Evolutionary conservation across 2,888 invertebrate species (phyloP).

Genomic region (Sussaba pulchella): DNA sequence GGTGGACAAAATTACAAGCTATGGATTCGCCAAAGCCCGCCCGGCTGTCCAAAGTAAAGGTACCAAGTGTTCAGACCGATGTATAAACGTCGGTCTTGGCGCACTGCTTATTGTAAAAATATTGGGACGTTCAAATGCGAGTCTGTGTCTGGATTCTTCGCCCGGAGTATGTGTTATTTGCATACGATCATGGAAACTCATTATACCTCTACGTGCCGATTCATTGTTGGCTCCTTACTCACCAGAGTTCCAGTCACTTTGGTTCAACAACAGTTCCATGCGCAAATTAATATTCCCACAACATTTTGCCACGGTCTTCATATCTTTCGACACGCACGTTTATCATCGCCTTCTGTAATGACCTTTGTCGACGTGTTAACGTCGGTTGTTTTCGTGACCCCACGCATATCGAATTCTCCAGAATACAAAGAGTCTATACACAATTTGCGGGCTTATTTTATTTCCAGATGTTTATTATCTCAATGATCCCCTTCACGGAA

Average conservation of each 20-base stretch:
- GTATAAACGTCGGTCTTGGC: no score
- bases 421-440: background rate
- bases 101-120: constrained; percentile 33
- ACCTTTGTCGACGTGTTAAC: background rate
- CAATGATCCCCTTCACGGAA: background rate
- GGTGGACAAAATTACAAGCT: no score
- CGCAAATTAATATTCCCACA: constrained; percentile 72
- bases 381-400: background rate
- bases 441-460: background rate
- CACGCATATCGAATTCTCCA: background rate
- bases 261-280: constrained; percentile 26
- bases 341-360: constrained; percentile 3
- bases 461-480: background rate
- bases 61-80: no score
- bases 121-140: constrained; percentile 72
- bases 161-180: constrained; percentile 65
- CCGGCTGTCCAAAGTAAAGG: no score
- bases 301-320: constrained; percentile 47
- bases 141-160: constrained; percentile 6
- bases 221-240: constrained; percentile 57
- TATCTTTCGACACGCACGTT: background rate
- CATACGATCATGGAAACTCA: constrained; percentile 76
- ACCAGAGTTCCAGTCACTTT: constrained; percentile 51
- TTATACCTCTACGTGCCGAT: constrained; percentile 70
- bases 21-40: no score